Evolutionary conservation across 2,888 invertebrate genomes (phyloP).

Genomic region (Eupithecia subfuscata): DNA sequence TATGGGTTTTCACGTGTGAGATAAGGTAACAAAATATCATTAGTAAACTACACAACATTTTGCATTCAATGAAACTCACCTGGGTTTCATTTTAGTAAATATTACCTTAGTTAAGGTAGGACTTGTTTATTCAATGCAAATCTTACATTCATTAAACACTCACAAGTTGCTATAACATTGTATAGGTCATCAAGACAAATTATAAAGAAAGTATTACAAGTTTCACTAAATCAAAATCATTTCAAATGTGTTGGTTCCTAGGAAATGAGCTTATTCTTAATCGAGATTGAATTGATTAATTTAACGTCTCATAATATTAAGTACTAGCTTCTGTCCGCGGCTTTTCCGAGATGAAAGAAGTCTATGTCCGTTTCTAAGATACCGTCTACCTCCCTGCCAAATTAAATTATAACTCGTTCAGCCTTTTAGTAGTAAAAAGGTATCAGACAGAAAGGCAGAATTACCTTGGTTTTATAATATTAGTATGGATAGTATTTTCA

Average conservation of each 20-base stretch:
- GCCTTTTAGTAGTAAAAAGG: background rate
- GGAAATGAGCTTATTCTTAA: background rate
- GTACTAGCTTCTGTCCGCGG: background rate
- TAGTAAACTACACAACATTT: constrained; percentile 41
- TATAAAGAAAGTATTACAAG: background rate
- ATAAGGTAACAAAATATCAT: constrained; percentile 16
- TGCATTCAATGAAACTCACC: too few species aligned
- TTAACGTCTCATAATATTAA: background rate
- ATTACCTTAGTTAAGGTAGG: constrained; percentile 48
- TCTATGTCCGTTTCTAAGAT: background rate
- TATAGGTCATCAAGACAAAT: background rate
- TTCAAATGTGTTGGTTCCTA: background rate
- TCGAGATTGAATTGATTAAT: background rate
- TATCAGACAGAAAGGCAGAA: background rate
- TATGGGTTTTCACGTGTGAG: constrained; percentile 3
- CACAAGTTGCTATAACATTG: background rate
- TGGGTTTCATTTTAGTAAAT: constrained; percentile 37
- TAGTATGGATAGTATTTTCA: background rate
- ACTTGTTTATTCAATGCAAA: background rate
- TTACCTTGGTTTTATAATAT: background rate
- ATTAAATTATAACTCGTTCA: background rate
- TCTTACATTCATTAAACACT: background rate
- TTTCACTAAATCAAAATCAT: background rate
- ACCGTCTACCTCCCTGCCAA: background rate
- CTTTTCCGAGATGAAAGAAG: too few species aligned